These are phyloP conservation scores for Diplodus sargus DNA, from an alignment of 2,797 vertebrate species.

Conservation along the genomic window DNA sequence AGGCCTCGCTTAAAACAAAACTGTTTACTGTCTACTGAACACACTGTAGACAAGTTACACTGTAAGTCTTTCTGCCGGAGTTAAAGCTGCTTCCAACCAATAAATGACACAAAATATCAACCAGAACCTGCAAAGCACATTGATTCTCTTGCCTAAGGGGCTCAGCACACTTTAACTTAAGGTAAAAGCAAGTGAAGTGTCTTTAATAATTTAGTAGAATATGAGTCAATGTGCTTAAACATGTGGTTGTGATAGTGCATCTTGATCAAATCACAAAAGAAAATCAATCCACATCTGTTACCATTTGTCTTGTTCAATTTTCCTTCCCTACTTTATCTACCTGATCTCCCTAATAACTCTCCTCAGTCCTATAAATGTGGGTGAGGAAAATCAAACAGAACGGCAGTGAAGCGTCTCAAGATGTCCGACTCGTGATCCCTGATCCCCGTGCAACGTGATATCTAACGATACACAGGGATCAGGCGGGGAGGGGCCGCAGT, in stretches of 20 bases:
- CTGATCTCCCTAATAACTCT: not conserved
- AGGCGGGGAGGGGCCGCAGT: conserved; percentile 35
- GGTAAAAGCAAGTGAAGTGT: not conserved
- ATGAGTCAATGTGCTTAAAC: conserved; percentile 27
- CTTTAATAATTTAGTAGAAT: conserved; percentile 49
- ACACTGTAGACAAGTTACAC: not conserved
- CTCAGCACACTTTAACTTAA: not conserved
- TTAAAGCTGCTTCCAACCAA: conserved; percentile 4
- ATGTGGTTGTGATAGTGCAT: conserved; percentile 2
- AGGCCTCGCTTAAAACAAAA: conserved; percentile 11
- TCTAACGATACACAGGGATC: conserved; percentile 22
- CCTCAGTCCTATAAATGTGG: conserved; percentile 1
- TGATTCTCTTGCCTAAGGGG: not conserved
- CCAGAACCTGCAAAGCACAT: not conserved
- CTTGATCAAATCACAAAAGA: conserved; percentile 6
- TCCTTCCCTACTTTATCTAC: not conserved
- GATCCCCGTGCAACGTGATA: conserved; percentile 38
- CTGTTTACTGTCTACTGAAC: conserved; percentile 8
- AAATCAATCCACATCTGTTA: conserved; percentile 7
- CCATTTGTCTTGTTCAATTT: not conserved
- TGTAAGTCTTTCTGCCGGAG: not conserved
- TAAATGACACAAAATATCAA: conserved; percentile 12
- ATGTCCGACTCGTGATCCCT: conserved; percentile 34
- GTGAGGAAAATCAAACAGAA: not conserved
- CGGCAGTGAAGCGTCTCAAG: conserved; percentile 2